These are phyloP conservation scores for Thripadectes ignobilis DNA, from an alignment of 2,797 vertebrate species.

Conservation along the genomic window DNA sequence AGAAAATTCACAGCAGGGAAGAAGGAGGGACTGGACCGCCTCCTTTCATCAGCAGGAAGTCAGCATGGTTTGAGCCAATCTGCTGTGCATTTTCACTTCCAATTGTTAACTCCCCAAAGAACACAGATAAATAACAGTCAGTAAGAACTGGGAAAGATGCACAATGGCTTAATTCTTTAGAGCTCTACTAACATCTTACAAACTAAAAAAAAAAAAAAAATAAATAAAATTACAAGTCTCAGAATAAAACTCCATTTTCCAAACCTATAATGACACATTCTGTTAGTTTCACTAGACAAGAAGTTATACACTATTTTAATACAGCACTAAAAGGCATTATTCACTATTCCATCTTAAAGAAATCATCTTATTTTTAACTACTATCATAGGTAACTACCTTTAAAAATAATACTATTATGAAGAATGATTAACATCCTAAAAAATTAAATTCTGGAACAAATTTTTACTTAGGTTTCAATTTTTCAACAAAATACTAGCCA, in stretches of 20 bases:
- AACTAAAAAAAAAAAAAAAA: not conserved
- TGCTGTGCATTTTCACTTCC: conserved; percentile 13
- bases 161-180: not conserved
- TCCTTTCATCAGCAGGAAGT: not conserved
- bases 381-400: not conserved
- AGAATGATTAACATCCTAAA: not conserved
- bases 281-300: not conserved
- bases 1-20: not conserved
- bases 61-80: not conserved
- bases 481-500: not conserved
- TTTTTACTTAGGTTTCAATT: not conserved
- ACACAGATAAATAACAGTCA: not conserved
- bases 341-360: not conserved
- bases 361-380: not conserved
- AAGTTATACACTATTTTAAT: not conserved
- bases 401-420: not conserved
- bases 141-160: not conserved
- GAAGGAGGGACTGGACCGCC: not conserved
- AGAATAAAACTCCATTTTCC: not conserved
- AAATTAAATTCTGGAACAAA: not conserved
- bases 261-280: not conserved
- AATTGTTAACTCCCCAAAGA: not conserved
- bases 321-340: not conserved
- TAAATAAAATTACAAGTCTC: fast-evolving
- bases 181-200: not conserved